Evolutionary conservation across 2,888 invertebrate species (phyloP).

Genomic region (Agrochola circellaris): DNA sequence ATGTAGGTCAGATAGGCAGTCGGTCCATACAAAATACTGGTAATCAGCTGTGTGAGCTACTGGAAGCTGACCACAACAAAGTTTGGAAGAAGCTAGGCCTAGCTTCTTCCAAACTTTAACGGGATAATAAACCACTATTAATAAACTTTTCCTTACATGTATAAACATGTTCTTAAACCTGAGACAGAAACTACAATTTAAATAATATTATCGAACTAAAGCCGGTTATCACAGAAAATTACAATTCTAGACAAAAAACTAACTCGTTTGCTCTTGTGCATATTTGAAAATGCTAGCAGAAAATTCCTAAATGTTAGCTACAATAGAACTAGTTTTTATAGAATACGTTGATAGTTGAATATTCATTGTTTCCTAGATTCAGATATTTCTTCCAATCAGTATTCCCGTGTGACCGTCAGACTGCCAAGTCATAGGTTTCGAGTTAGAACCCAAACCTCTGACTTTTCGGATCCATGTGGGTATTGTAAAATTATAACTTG

Average conservation of each 20-base stretch:
- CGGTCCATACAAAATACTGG: too few species aligned
- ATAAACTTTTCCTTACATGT: conserved; percentile 7
- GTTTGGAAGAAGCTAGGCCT: background rate
- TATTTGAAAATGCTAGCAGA: conserved; percentile 30
- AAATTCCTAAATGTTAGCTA: conserved; percentile 6
- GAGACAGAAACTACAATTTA: conserved; percentile 3
- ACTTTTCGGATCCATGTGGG: too few species aligned
- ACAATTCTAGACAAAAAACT: conserved; percentile 31
- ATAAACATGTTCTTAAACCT: conserved; percentile 5
- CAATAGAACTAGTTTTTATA: conserved; percentile 8
- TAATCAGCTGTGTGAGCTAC: background rate
- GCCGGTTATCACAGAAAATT: conserved; percentile 32
- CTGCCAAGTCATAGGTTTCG: too few species aligned
- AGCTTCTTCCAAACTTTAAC: too few species aligned
- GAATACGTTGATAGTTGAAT: conserved; percentile 3
- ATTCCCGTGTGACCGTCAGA: too few species aligned
- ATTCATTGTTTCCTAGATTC: background rate
- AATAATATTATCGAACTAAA: conserved; percentile 20
- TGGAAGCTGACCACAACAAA: background rate
- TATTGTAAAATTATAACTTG: too few species aligned
- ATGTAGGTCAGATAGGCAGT: too few species aligned
- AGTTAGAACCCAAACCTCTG: too few species aligned
- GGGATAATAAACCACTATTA: background rate
- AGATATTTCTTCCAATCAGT: background rate
- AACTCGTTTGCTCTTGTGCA: conserved; percentile 30